A percentile compares a stretch with the other conserved stretches of the same genome.
phyloP scores from a whole-genome alignment of 1,140 invertebrate genomes.

The Pseudomyrmex flavicornis region DNA sequence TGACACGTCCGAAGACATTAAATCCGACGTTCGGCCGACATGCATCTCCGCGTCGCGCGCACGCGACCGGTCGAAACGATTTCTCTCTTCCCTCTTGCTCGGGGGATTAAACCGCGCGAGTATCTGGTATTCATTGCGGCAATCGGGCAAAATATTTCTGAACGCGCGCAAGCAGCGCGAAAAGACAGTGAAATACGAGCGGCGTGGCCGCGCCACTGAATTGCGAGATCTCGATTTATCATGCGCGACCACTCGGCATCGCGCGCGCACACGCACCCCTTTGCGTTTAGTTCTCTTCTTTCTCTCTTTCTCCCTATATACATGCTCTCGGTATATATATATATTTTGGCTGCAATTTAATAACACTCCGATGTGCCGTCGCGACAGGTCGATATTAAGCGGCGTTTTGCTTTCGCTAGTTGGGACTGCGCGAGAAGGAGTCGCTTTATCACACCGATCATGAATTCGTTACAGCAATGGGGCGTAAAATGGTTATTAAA shows the following conservation, averaged over 20 bases:
- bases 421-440: conserved; percentile 9
- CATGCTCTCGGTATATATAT: too few relatives aligned
- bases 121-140: conserved; percentile 65
- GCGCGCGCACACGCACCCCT: not conserved
- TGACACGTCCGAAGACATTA: conserved; percentile 25
- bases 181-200: conserved; percentile 70
- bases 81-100: not conserved
- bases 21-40: conserved; percentile 1
- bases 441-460: conserved; percentile 37
- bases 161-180: conserved; percentile 40
- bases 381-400: conserved; percentile 43
- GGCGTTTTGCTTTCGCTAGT: conserved; percentile 41
- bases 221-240: conserved; percentile 67
- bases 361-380: conserved; percentile 36
- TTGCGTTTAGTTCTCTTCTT: not conserved
- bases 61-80: not conserved
- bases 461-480: conserved; percentile 32
- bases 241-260: conserved; percentile 31
- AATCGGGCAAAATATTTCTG: conserved; percentile 62
- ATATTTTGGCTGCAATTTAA: conserved; percentile 28
- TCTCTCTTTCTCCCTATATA: not conserved
- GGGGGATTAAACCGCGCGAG: conserved; percentile 62
- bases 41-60: not conserved
- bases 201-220: conserved; percentile 32
- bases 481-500: conserved; percentile 45